A percentile compares a stretch with the other conserved stretches of the same genome.
These are phyloP conservation scores for Drosophila funebris DNA, from an alignment of 1,140 invertebrate species.

Conservation along the genomic window DNA sequence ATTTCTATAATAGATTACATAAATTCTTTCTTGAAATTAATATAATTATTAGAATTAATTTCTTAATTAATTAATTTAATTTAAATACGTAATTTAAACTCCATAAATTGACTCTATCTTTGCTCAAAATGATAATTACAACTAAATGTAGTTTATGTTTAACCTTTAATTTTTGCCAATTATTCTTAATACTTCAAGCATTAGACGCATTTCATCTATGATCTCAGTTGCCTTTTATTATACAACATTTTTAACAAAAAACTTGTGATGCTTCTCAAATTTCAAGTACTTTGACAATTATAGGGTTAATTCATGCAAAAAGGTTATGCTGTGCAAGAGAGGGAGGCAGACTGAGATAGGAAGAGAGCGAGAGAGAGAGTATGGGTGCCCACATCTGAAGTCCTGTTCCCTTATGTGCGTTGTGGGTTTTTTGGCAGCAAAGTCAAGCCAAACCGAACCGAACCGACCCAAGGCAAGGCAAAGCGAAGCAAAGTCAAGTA, in stretches of 20 bases:
- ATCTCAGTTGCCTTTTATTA: no score
- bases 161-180: no score
- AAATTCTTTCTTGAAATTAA: no score
- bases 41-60: no score
- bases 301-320: slow-evolving; percentile 67
- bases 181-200: no score
- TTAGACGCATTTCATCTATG: no score
- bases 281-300: slow-evolving; percentile 44
- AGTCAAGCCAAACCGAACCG: slow-evolving; percentile 36
- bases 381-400: background rate
- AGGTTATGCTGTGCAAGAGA: slow-evolving; percentile 62
- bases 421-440: slow-evolving; percentile 46
- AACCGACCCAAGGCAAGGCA: slow-evolving; percentile 29
- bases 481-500: slow-evolving; percentile 20
- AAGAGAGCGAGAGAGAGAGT: background rate
- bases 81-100: no score
- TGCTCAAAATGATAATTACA: no score
- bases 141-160: no score
- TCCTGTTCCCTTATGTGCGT: slow-evolving; percentile 29
- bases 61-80: no score
- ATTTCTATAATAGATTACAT: no score
- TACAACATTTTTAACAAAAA: background rate
- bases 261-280: slow-evolving; percentile 2
- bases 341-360: background rate
- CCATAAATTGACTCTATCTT: no score